Conservation (phyloP, 2,888 invertebrate genomes). For the Venusia cambrica region DNA sequence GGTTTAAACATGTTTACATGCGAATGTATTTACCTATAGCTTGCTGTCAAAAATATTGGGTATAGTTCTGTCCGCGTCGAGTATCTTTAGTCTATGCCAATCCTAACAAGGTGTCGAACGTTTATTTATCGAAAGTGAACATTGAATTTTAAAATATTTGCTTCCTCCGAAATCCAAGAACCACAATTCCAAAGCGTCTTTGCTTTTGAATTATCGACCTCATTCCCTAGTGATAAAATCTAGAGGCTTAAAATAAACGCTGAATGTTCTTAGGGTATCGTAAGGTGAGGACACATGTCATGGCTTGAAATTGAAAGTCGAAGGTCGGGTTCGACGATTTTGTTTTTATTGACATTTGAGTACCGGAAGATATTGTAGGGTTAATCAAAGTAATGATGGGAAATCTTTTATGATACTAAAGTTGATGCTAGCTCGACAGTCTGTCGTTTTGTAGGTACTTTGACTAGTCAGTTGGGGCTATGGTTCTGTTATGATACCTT, state of each 20-base stretch:
- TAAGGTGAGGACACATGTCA: conserved; percentile 41
- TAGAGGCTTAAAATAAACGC: too few species aligned
- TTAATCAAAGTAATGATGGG: conserved; percentile 16
- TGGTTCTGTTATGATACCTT: too few species aligned
- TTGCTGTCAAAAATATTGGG: neutral
- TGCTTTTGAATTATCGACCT: conserved; percentile 29
- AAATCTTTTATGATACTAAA: too few species aligned
- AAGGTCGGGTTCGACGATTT: conserved; percentile 18
- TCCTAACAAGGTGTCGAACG: conserved; percentile 61
- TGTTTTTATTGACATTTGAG: conserved; percentile 23
- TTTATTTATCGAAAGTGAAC: conserved; percentile 57
- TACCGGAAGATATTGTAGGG: conserved; percentile 20
- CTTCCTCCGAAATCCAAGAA: conserved; percentile 37
- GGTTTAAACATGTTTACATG: too few species aligned
- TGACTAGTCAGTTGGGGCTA: too few species aligned
- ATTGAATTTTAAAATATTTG: conserved; percentile 62
- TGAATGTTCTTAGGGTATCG: too few species aligned
- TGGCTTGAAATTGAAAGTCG: conserved; percentile 39
- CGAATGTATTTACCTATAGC: too few species aligned
- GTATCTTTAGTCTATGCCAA: conserved; percentile 45
- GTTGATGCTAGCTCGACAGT: too few species aligned
- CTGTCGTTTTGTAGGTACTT: too few species aligned
- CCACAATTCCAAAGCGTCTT: conserved; percentile 4
- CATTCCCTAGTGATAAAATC: conserved; percentile 17
- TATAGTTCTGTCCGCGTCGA: conserved; percentile 7